A percentile compares a stretch with the other conserved stretches of the same genome.
Conservation (phyloP, 1,140 invertebrate genomes). For the Piezodorus guildinii region DNA sequence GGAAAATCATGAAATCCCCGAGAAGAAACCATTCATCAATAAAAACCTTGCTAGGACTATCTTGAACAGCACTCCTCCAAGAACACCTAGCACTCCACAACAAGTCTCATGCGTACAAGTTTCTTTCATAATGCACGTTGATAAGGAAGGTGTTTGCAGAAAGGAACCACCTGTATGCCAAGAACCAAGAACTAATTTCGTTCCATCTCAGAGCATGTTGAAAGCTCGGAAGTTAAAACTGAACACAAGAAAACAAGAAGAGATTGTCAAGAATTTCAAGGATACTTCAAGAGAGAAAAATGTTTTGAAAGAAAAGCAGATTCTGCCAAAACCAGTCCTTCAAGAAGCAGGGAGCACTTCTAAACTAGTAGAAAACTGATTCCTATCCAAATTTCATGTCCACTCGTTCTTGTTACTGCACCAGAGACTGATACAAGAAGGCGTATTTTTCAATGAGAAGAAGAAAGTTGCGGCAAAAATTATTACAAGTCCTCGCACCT, state of each 20-base stretch:
- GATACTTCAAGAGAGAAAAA: slow-evolving; percentile 15
- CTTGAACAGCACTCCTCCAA: slow-evolving; percentile 38
- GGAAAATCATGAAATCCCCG: slow-evolving; percentile 33
- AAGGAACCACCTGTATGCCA: not conserved
- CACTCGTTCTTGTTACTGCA: slow-evolving; percentile 20
- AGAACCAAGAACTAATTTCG: slow-evolving; percentile 13
- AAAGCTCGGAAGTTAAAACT: slow-evolving; percentile 68
- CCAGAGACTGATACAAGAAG: slow-evolving; percentile 41
- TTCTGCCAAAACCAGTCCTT: slow-evolving; percentile 34
- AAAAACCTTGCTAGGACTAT: slow-evolving; percentile 36
- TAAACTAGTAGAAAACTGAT: slow-evolving; percentile 29
- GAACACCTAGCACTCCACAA: slow-evolving; percentile 36
- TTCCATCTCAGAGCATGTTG: slow-evolving; percentile 47
- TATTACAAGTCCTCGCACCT: slow-evolving; percentile 96
- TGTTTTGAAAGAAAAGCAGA: slow-evolving; percentile 23
- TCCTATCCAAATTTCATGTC: slow-evolving; percentile 31
- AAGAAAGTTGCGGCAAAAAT: slow-evolving; percentile 81
- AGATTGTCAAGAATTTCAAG: slow-evolving; percentile 41
- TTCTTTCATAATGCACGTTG: slow-evolving; percentile 69
- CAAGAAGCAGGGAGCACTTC: slow-evolving; percentile 28
- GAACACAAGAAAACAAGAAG: slow-evolving; percentile 46
- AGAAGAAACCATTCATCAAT: slow-evolving; percentile 30
- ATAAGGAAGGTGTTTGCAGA: slow-evolving; percentile 58
- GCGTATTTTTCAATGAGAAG: slow-evolving; percentile 71
- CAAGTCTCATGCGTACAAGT: slow-evolving; percentile 35